Percentiles rank a stretch among this genome's conserved stretches.
Evolutionary conservation across 2,113 vertebrate genomes (phyloP).

Genomic region (Malurus alboscapulatus): DNA sequence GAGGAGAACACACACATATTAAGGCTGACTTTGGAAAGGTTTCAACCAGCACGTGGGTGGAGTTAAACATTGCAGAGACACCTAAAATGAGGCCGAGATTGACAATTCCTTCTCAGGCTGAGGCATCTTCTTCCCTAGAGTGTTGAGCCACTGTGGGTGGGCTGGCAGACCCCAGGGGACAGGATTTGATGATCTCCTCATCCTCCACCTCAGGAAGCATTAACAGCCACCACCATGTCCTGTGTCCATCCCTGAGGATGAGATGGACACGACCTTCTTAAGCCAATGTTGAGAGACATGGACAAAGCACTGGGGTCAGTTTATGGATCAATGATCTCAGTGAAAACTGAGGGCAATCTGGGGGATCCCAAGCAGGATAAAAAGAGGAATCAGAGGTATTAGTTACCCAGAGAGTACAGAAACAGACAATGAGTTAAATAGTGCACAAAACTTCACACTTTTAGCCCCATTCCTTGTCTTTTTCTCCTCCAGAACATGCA

Average conservation of each 20-base stretch:
- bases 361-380: neutral
- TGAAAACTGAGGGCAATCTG: neutral
- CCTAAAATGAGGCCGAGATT: neutral
- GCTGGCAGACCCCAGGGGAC: neutral
- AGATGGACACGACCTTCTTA: accelerated
- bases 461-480: neutral
- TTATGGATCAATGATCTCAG: neutral
- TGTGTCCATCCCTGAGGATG: neutral
- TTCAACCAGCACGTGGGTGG: accelerated
- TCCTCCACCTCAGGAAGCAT: neutral
- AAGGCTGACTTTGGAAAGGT: neutral
- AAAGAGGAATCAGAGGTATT: neutral
- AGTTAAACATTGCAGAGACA: neutral
- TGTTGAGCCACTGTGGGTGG: neutral
- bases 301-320: neutral
- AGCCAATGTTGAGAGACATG: neutral
- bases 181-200: neutral
- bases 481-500: neutral
- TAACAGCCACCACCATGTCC: neutral
- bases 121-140: neutral
- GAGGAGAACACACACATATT: neutral
- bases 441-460: neutral
- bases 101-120: neutral
- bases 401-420: neutral
- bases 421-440: accelerated